Conservation (phyloP, 2,113 vertebrate species). For the Muscicapa adusta region DNA sequence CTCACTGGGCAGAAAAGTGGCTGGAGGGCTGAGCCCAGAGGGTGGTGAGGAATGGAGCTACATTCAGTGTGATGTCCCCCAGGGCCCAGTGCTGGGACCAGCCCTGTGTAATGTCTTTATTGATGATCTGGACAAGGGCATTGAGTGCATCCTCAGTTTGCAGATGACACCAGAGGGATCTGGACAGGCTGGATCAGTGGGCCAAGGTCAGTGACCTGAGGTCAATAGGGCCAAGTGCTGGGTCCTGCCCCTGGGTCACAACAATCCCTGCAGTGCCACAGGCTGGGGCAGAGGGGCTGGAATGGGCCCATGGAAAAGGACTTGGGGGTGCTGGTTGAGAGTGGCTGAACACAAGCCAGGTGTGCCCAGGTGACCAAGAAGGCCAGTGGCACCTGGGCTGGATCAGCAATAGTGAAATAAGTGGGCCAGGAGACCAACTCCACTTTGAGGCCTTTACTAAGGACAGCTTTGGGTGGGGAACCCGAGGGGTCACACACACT, state of each 20-base stretch:
- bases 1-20: neutral
- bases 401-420: neutral
- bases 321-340: neutral
- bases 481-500: no score
- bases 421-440: no score
- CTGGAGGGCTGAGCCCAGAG: neutral
- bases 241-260: neutral
- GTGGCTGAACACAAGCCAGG: neutral
- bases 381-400: neutral
- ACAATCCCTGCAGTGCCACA: neutral
- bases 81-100: neutral
- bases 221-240: accelerated
- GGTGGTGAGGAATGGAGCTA: neutral
- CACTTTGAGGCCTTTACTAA: no score
- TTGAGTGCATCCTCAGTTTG: neutral
- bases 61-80: neutral
- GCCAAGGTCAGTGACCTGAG: neutral
- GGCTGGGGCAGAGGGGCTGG: neutral
- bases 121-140: neutral
- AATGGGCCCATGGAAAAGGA: accelerated
- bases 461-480: no score
- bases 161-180: neutral
- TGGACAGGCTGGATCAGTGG: neutral
- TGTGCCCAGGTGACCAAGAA: neutral
- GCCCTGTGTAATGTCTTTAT: neutral